Percentiles rank a stretch among this genome's conserved stretches.
Conservation (phyloP, 2,797 vertebrate genomes). For the Falco cherrug region DNA sequence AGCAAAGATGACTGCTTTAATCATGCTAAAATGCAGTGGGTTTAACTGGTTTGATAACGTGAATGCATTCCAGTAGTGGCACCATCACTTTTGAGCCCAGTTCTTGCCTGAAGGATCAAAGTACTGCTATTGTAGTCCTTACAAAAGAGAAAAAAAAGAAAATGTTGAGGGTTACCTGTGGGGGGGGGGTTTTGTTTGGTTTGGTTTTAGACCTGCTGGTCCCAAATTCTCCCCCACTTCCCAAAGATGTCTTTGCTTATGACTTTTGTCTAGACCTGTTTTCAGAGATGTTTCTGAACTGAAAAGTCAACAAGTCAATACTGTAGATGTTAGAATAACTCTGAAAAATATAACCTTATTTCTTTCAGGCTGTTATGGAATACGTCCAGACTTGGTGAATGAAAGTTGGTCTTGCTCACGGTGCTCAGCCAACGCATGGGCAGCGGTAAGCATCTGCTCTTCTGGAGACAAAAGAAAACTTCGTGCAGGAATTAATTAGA, state of each 20-base stretch:
- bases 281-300: not conserved
- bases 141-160: not conserved
- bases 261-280: not conserved
- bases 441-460: conserved; percentile 77
- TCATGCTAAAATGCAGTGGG: not conserved
- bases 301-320: accelerated
- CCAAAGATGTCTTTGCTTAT: not conserved
- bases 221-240: not conserved
- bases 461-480: no score
- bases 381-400: conserved; percentile 83
- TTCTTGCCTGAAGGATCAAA: not conserved
- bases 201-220: not conserved
- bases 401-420: conserved; percentile 90
- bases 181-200: not conserved
- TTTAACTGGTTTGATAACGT: not conserved
- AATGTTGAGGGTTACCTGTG: accelerated
- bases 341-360: not conserved
- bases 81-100: not conserved
- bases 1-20: not conserved
- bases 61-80: not conserved
- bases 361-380: conserved; percentile 90
- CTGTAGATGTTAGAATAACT: accelerated
- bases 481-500: not conserved
- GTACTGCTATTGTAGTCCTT: not conserved
- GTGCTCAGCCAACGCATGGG: conserved; percentile 85